Base-by-base conservation (phyloP, 2,888 invertebrate genomes). In the Andrena praecox region DNA sequence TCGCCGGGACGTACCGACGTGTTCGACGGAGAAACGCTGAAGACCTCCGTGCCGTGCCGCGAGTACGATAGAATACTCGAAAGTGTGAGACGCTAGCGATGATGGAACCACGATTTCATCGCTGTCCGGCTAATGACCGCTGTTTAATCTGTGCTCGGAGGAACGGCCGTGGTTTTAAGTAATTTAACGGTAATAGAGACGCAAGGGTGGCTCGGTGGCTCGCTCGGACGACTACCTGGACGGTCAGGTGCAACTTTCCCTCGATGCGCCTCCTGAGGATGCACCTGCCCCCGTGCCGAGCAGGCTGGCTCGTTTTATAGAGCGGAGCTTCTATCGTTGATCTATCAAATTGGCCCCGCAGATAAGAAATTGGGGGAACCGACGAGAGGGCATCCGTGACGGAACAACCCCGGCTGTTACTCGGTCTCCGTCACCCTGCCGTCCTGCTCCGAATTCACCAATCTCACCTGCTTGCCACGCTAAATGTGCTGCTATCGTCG, bases 301-400 rank as follows among this genome's bases (percentile, higher is more conserved):
- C 66, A 80, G 74, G 63, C 70, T 80, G 84, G 72, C 71, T 64
- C 73, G 76, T 82, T 86, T 88, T 85, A 85, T 78, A 85, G 87
- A 80, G 84, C 71, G 80, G 80, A 60, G 80, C 63, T 82, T 89
- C 89, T 91, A 91, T 91, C 91, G 85, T 73, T 87, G 82, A 91
- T 91, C 91, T 92, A 91, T 91, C 89, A 90, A 92, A 91, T 91
- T 90, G 90, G 85, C 89, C 87, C 63, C 76, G 69, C 54, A 84
- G 88, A 89, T 90, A 89, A 89, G 89, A 77, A 86, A 87, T 83
- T 82, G 84, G 84, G 86, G 85, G 84, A 71, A 78, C 79, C 60
- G 54, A 8, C 62, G 71, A 84, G 85, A 87, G 86, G 85, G 87
- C 84, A 82, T 67, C 89, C 91, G 87, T 91, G 90, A 91, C 91